Evolutionary conservation across 2,113 vertebrate genomes (phyloP).

Genomic region (Mastomys natalensis): DNA sequence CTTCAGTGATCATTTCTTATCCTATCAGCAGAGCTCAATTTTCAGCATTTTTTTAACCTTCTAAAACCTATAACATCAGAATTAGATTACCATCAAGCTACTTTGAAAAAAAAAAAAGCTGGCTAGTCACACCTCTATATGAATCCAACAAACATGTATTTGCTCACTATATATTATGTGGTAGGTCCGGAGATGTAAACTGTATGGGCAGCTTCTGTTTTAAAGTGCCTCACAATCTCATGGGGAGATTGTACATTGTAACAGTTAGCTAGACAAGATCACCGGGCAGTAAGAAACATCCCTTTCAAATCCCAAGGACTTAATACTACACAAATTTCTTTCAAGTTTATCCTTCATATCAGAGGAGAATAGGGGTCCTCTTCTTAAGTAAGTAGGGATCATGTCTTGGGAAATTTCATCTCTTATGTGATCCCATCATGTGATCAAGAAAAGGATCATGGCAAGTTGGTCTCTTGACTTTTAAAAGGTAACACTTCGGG

Average conservation of each 20-base stretch:
- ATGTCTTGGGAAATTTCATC: not conserved
- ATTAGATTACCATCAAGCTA: not conserved
- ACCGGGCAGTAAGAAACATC: not conserved
- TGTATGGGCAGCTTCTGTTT: not conserved
- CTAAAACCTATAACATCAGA: constrained; percentile 1
- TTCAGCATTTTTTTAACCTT: constrained; percentile 33
- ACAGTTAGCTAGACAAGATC: not conserved
- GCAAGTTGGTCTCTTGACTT: not conserved
- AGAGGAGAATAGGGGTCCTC: not conserved
- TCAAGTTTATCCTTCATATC: not conserved
- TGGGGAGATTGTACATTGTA: not conserved
- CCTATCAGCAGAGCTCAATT: not conserved
- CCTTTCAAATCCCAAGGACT: not conserved
- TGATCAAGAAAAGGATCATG: not conserved
- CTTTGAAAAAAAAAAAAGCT: constrained; percentile 28
- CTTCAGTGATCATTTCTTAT: constrained; percentile 10
- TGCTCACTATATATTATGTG: not conserved
- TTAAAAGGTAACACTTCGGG: not conserved
- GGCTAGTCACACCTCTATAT: not conserved
- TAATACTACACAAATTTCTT: not conserved
- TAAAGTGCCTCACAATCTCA: not conserved
- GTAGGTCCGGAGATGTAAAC: not conserved
- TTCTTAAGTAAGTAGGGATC: not conserved
- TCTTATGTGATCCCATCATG: not conserved
- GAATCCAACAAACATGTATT: constrained; percentile 9